Percentiles rank a stretch among this genome's conserved stretches.
Evolutionary conservation across 1,140 invertebrate genomes (phyloP).

Genomic region (Drosophila lini): DNA sequence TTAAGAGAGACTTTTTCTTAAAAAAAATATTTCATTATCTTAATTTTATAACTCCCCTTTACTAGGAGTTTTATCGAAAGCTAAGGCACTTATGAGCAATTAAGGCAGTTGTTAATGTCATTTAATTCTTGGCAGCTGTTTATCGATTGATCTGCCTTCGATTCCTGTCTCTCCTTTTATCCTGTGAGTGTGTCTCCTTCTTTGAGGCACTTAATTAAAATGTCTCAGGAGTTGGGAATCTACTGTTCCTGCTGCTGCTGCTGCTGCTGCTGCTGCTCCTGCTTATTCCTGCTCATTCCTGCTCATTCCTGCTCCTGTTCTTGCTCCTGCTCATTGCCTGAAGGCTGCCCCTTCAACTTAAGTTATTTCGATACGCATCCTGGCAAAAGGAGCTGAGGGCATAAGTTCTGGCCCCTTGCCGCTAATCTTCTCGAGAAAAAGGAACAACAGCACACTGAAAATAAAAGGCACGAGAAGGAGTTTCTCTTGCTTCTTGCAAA

Average conservation of each 20-base stretch:
- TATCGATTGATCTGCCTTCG: slow-evolving; percentile 18
- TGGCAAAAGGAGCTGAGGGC: slow-evolving; percentile 30
- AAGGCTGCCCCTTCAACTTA: slow-evolving; percentile 10
- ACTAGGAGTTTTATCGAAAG: too few relatives aligned
- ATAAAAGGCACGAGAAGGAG: neutral
- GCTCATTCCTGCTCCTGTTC: neutral
- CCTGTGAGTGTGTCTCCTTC: neutral
- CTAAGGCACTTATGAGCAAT: slow-evolving; percentile 20
- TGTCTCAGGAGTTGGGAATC: neutral
- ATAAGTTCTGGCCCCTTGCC: slow-evolving; percentile 43
- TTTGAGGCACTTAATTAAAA: slow-evolving; percentile 62
- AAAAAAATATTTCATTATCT: too few relatives aligned
- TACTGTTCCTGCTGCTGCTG: neutral
- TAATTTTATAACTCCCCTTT: too few relatives aligned
- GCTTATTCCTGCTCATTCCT: neutral
- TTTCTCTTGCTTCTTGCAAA: slow-evolving; percentile 10
- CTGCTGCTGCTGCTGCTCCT: too few relatives aligned
- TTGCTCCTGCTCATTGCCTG: neutral
- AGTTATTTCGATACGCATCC: slow-evolving; percentile 54
- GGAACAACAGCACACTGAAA: neutral
- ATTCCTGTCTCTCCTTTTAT: slow-evolving; percentile 4
- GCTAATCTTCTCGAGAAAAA: slow-evolving; percentile 22
- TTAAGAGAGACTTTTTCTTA: too few relatives aligned
- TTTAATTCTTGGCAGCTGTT: slow-evolving; percentile 3
- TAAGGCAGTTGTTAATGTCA: slow-evolving; percentile 7